These are phyloP conservation scores for Notechis scutatus DNA, from an alignment of 2,113 vertebrate genomes.

Conservation along the genomic window DNA sequence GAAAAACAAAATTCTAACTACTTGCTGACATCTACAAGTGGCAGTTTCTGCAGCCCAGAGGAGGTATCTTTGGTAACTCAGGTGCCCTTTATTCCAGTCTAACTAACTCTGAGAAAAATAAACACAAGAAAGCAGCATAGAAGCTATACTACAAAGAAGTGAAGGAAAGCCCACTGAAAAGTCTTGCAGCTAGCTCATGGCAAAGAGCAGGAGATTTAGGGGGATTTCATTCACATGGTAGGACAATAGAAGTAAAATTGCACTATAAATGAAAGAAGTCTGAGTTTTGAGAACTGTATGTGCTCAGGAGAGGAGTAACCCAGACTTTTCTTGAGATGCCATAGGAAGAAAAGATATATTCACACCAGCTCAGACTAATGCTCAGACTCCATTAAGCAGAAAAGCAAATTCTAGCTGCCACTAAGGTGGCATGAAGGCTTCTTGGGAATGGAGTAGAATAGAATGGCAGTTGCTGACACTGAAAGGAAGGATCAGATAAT, in stretches of 20 bases:
- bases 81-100: background rate
- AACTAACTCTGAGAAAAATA: background rate
- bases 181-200: background rate
- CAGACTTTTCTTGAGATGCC: background rate
- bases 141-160: background rate
- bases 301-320: background rate
- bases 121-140: background rate
- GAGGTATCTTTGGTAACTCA: background rate
- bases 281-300: background rate
- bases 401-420: background rate
- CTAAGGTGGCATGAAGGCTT: background rate
- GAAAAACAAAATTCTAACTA: background rate
- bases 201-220: background rate
- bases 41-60: background rate
- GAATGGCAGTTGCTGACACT: background rate
- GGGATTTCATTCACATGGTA: background rate
- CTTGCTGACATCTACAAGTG: background rate
- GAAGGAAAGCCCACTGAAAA: background rate
- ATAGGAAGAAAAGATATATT: background rate
- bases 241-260: background rate
- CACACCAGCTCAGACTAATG: background rate
- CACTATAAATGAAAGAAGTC: background rate
- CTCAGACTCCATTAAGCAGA: background rate
- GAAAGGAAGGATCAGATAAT: background rate
- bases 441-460: background rate